Evolutionary conservation across 1,140 invertebrate genomes (phyloP).

Genomic region (Sminthurides bifidus): DNA sequence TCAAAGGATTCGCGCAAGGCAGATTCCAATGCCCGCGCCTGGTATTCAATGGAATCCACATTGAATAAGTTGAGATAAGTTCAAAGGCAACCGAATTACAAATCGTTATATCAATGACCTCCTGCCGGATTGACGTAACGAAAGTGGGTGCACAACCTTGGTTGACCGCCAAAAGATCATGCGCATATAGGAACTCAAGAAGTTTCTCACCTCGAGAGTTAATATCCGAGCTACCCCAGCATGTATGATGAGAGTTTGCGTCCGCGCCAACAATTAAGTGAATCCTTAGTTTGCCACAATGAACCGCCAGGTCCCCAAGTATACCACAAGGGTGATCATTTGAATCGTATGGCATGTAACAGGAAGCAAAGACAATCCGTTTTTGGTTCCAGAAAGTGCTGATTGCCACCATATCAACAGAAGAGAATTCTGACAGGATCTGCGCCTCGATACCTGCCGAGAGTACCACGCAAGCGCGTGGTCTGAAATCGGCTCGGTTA

Average conservation of each 20-base stretch:
- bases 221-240: slow-evolving; percentile 6
- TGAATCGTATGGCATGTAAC: not conserved
- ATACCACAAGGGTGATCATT: not conserved
- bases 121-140: slow-evolving; percentile 1
- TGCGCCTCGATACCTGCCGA: not conserved
- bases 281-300: not conserved
- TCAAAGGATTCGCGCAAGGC: not conserved
- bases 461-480: not conserved
- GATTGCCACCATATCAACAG: not conserved
- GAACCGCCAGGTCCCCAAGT: not conserved
- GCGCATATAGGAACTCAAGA: not conserved
- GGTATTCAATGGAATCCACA: no score
- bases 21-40: slow-evolving; percentile 1
- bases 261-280: slow-evolving; percentile 8
- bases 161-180: not conserved
- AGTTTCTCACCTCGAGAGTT: slow-evolving; percentile 9
- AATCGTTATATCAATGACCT: slow-evolving; percentile 12
- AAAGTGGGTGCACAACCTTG: slow-evolving; percentile 8
- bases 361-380: slow-evolving; percentile 1
- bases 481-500: not conserved
- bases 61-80: not conserved
- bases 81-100: not conserved
- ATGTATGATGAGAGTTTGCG: slow-evolving; percentile 11
- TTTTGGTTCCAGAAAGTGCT: not conserved
- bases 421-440: not conserved